phyloP scores from a whole-genome alignment of 2,888 invertebrate genomes.

The Liopterus haemorrhoidalis region DNA sequence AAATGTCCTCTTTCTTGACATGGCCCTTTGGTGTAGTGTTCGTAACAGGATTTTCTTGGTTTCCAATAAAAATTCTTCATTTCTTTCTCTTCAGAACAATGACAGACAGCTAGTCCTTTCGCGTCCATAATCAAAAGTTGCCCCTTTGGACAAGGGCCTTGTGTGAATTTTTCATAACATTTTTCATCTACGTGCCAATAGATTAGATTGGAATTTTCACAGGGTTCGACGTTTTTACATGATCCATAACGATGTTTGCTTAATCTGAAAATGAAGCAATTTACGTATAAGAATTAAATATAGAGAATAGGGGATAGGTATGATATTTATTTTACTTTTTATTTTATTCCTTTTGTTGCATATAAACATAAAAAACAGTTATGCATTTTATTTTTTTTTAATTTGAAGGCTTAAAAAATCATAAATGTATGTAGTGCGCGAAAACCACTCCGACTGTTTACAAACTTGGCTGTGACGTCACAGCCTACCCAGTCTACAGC shows the following conservation, averaged over 20 bases:
- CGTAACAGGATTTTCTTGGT: constrained; percentile 63
- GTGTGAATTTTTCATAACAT: constrained; percentile 65
- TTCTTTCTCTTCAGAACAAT: constrained; percentile 40
- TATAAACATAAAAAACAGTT: constrained; percentile 4
- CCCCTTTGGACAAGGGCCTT: constrained; percentile 73
- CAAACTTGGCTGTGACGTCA: too few relatives aligned
- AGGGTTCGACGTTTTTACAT: constrained; percentile 62
- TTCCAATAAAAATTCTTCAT: constrained; percentile 55
- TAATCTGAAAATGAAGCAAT: constrained; percentile 44
- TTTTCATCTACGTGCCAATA: constrained; percentile 73
- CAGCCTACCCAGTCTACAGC: too few relatives aligned
- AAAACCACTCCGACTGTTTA: too few relatives aligned
- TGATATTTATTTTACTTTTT: too few relatives aligned
- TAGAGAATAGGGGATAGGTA: too few relatives aligned
- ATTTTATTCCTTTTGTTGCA: too few relatives aligned
- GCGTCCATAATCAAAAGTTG: constrained; percentile 57
- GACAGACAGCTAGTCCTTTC: constrained; percentile 62
- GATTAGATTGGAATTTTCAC: constrained; percentile 58
- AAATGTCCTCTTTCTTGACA: constrained; percentile 70
- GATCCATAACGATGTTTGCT: constrained; percentile 60
- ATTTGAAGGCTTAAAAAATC: neutral
- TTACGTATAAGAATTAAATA: too few relatives aligned
- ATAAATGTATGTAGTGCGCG: too few relatives aligned
- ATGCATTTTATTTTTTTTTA: neutral
- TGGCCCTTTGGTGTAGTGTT: constrained; percentile 74